Conservation (phyloP, 2,888 invertebrate genomes). For the Pollenia labialis region DNA sequence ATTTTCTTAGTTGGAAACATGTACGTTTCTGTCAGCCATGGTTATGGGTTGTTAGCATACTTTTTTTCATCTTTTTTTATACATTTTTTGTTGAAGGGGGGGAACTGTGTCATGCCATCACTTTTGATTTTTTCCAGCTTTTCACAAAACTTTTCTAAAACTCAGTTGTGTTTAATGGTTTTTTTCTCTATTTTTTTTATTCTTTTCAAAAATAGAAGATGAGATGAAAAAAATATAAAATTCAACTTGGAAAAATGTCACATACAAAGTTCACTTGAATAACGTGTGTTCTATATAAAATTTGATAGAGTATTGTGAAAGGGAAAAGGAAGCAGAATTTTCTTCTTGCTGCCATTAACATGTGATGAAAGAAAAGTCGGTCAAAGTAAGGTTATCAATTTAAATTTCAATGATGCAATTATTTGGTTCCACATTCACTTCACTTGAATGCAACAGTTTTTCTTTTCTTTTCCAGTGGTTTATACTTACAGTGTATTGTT, state of each 20-base stretch:
- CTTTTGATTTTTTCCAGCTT: constrained; percentile 53
- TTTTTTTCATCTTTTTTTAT: neutral
- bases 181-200: constrained; percentile 21
- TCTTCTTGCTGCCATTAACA: neutral
- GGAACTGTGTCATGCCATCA: constrained; percentile 70
- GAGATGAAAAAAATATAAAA: constrained; percentile 9
- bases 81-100: neutral
- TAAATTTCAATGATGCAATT: constrained; percentile 69
- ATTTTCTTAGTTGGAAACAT: constrained; percentile 50
- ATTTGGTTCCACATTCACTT: constrained; percentile 1
- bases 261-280: constrained; percentile 62
- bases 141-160: constrained; percentile 63
- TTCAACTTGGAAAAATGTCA: constrained; percentile 45
- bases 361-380: constrained; percentile 56
- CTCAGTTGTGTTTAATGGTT: constrained; percentile 65
- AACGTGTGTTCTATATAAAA: constrained; percentile 51
- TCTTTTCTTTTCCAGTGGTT: constrained; percentile 11
- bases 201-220: constrained; percentile 16
- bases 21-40: constrained; percentile 55
- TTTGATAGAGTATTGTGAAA: constrained; percentile 5
- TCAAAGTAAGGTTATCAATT: constrained; percentile 68
- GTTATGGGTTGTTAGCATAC: constrained; percentile 51
- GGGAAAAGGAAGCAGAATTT: neutral
- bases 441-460: constrained; percentile 59
- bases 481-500: neutral